Percentiles rank a stretch among this genome's conserved stretches.
Evolutionary conservation across 2,113 vertebrate genomes (phyloP).

Genomic region (Aplodontia rufa): DNA sequence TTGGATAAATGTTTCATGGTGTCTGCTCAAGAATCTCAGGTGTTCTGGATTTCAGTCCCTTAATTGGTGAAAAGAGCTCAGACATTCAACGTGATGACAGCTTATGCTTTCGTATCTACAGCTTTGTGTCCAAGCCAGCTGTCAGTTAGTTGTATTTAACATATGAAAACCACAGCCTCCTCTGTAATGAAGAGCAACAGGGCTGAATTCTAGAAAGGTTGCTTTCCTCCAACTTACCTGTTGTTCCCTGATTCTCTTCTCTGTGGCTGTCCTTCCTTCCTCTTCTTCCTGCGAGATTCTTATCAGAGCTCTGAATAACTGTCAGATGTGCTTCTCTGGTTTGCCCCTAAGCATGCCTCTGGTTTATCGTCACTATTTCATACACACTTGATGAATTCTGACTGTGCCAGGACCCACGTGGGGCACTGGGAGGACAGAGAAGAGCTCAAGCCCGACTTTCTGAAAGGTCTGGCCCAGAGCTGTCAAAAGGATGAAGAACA

Average conservation of each 20-base stretch:
- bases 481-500: neutral
- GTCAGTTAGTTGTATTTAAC: neutral
- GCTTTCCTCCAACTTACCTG: neutral
- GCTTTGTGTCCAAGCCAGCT: neutral
- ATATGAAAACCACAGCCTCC: neutral
- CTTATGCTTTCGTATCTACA: neutral
- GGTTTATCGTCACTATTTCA: neutral
- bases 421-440: no score
- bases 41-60: neutral
- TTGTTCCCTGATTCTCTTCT: neutral
- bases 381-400: no score
- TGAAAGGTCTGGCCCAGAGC: neutral
- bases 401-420: fast-evolving
- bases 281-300: neutral
- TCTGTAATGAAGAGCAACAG: neutral
- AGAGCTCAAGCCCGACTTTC: neutral
- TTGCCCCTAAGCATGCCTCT: neutral
- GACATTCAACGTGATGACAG: neutral
- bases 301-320: neutral
- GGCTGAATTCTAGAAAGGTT: neutral
- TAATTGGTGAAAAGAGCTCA: neutral
- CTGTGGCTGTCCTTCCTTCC: neutral
- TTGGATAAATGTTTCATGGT: neutral
- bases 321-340: neutral
- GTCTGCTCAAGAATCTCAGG: neutral